Percentiles rank a stretch among this genome's conserved stretches.
Conservation (phyloP, 2,888 invertebrate species). For the Hemaris fuciformis region DNA sequence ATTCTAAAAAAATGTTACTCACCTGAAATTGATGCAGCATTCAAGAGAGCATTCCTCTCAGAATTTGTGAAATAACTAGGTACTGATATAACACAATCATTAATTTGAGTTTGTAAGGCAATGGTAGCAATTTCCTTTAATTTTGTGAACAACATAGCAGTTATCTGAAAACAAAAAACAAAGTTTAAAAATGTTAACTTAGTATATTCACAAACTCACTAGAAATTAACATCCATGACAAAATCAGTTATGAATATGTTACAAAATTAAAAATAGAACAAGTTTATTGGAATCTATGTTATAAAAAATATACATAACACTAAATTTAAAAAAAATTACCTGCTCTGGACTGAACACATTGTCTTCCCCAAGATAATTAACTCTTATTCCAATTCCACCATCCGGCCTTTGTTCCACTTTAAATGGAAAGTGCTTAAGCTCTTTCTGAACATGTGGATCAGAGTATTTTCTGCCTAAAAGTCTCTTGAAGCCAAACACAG, state of each 20-base stretch:
- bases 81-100: conserved; percentile 96
- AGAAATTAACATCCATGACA: no score
- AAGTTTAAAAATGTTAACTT: not conserved
- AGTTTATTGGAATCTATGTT: conserved; percentile 11
- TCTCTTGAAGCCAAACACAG: conserved; percentile 95
- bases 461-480: conserved; percentile 94
- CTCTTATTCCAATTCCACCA: conserved; percentile 93
- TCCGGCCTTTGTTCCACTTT: conserved; percentile 87
- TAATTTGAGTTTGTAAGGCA: conserved; percentile 94
- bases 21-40: conserved; percentile 95
- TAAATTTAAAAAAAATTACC: conserved; percentile 38
- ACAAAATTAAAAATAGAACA: no score
- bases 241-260: no score
- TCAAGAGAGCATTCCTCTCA: conserved; percentile 94
- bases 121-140: conserved; percentile 94
- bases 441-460: conserved; percentile 93
- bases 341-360: conserved; percentile 95
- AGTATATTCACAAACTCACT: not conserved
- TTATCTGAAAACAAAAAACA: conserved; percentile 75
- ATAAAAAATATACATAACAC: conserved; percentile 7
- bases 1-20: conserved; percentile 30
- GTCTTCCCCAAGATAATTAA: conserved; percentile 93
- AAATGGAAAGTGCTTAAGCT: conserved; percentile 90
- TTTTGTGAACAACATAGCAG: conserved; percentile 98
- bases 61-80: conserved; percentile 97